phyloP scores from a whole-genome alignment of 2,888 invertebrate genomes.

The Molorchus minor region DNA sequence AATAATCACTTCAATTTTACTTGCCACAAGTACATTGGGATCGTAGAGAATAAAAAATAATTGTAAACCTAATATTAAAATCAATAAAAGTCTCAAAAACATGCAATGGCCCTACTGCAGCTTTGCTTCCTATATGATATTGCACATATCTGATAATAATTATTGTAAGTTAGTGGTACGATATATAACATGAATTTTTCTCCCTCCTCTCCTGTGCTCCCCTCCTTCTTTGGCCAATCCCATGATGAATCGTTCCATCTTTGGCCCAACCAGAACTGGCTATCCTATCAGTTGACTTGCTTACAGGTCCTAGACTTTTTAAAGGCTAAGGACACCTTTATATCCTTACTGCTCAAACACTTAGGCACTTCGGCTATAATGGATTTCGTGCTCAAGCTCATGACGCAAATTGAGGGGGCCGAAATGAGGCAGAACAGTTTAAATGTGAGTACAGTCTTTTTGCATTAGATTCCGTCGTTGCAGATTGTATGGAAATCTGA shows the following conservation, averaged over 20 bases:
- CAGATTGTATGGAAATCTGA: background rate
- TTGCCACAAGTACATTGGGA: too few species aligned
- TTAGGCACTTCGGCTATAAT: slow-evolving; percentile 94
- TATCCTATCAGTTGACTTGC: slow-evolving; percentile 90
- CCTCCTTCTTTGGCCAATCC: slow-evolving; percentile 30
- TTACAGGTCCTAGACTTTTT: slow-evolving; percentile 93
- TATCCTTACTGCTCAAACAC: slow-evolving; percentile 87
- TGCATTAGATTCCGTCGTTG: background rate
- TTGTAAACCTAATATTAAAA: too few species aligned
- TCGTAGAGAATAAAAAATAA: too few species aligned
- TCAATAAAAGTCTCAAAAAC: slow-evolving; percentile 3
- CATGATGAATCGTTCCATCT: slow-evolving; percentile 44
- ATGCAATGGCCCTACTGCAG: background rate
- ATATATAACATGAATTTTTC: slow-evolving; percentile 46
- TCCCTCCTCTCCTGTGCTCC: slow-evolving; percentile 41
- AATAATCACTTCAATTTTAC: too few species aligned
- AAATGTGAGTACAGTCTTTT: slow-evolving; percentile 66
- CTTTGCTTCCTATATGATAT: slow-evolving; percentile 5
- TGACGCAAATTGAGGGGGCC: slow-evolving; percentile 81
- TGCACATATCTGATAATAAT: slow-evolving; percentile 1
- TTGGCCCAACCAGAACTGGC: slow-evolving; percentile 78
- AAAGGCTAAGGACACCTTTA: slow-evolving; percentile 85
- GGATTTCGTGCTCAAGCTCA: slow-evolving; percentile 87
- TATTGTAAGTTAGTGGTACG: slow-evolving; percentile 26
- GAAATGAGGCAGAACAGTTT: slow-evolving; percentile 77